Percentiles rank a stretch among this genome's conserved stretches.
Conservation (phyloP, 2,888 invertebrate species). For the Pristionchus exspectatus region DNA sequence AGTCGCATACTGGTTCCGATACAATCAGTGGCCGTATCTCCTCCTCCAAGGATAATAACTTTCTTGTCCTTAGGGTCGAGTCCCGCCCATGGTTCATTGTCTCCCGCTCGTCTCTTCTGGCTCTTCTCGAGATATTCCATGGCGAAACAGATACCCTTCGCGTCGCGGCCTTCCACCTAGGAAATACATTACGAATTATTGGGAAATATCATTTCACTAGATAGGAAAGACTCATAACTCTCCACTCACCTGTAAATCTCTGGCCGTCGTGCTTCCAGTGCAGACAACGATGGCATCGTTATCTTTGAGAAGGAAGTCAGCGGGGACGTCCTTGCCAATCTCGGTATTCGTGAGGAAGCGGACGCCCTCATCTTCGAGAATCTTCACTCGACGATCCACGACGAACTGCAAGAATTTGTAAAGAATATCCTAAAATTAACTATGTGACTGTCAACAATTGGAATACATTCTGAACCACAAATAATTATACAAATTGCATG, state of each 20-base stretch:
- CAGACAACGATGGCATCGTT: conserved; percentile 92
- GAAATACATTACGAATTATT: not conserved
- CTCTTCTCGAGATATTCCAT: conserved; percentile 97
- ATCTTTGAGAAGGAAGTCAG: conserved; percentile 82
- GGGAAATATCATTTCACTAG: not conserved
- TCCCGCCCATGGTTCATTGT: conserved; percentile 79
- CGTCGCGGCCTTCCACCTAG: conserved; percentile 84
- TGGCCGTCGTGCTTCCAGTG: conserved; percentile 96
- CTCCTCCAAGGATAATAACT: conserved; percentile 91
- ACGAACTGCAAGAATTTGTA: conserved; percentile 76
- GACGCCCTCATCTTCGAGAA: conserved; percentile 92
- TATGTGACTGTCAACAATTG: no score
- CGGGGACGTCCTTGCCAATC: conserved; percentile 92
- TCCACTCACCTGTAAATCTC: conserved; percentile 85
- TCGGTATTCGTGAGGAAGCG: conserved; percentile 91
- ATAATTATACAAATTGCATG: not conserved
- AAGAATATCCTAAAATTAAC: not conserved
- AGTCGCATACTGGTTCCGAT: conserved; percentile 95
- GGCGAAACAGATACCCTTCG: conserved; percentile 95
- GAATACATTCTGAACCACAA: no score
- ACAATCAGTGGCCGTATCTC: conserved; percentile 96
- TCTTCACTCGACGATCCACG: conserved; percentile 90
- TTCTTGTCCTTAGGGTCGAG: conserved; percentile 93
- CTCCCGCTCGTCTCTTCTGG: conserved; percentile 90
- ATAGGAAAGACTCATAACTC: not conserved